A percentile compares a stretch with the other conserved stretches of the same genome.
phyloP scores from a whole-genome alignment of 2,797 vertebrate species.

The Leuciscus waleckii region DNA sequence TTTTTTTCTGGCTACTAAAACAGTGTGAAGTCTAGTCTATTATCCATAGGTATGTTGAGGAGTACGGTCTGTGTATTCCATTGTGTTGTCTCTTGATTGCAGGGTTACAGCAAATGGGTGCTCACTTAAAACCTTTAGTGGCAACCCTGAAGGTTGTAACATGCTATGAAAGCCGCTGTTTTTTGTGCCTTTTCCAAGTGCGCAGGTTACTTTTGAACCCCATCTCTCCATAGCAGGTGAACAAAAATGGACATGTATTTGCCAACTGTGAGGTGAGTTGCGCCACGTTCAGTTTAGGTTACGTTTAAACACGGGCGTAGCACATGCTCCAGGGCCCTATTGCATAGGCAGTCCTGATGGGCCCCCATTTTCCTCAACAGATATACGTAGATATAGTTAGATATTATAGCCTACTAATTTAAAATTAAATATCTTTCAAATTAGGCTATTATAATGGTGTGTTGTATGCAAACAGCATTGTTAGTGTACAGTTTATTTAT shows the following conservation, averaged over 20 bases:
- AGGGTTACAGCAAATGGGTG: slow-evolving; percentile 42
- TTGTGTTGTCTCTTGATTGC: slow-evolving; percentile 47
- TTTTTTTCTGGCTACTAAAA: slow-evolving; percentile 50
- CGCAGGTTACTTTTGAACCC: neutral
- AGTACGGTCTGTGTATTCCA: slow-evolving; percentile 26
- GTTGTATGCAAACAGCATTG: no score
- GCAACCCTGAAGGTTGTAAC: slow-evolving; percentile 28
- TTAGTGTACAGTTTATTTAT: no score
- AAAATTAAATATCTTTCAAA: no score
- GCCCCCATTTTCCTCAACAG: no score
- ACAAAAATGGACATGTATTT: neutral
- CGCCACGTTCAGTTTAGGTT: neutral
- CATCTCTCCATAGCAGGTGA: neutral
- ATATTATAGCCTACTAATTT: no score
- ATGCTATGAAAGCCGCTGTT: slow-evolving; percentile 37
- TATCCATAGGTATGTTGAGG: slow-evolving; percentile 47
- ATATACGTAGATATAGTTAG: no score
- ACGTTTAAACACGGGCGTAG: neutral
- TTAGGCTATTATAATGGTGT: no score
- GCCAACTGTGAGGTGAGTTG: neutral
- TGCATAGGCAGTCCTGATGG: no score
- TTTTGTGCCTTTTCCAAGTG: slow-evolving; percentile 39
- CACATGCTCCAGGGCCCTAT: no score
- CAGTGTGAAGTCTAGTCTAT: slow-evolving; percentile 39
- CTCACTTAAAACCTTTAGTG: slow-evolving; percentile 45